Evolutionary conservation across 1,140 invertebrate genomes (phyloP).

Genomic region (Archivesica marissinica): DNA sequence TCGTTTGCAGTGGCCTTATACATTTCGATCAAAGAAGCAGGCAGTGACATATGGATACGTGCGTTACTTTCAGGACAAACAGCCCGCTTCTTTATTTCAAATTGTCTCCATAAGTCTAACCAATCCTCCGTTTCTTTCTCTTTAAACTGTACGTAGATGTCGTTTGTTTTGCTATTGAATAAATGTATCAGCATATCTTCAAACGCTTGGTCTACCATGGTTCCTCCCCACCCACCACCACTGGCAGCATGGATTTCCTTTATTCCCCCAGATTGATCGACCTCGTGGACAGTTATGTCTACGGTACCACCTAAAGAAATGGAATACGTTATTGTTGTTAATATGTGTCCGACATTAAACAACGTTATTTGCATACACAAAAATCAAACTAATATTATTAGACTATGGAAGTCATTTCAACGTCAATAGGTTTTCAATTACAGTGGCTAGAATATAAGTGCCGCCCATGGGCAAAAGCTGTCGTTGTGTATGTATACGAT

Average conservation of each 20-base stretch:
- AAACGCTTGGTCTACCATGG: constrained; percentile 14
- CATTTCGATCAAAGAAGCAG: neutral
- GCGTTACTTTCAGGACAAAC: neutral
- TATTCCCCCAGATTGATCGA: neutral
- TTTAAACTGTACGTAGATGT: constrained; percentile 11
- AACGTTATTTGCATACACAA: no score
- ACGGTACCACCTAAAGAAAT: constrained; percentile 25
- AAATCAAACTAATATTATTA: no score
- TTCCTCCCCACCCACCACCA: constrained; percentile 30
- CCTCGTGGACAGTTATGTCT: constrained; percentile 32
- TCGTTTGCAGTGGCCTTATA: neutral
- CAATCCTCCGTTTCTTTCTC: neutral
- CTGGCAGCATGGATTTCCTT: constrained; percentile 7
- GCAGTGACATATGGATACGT: neutral
- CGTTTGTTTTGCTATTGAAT: neutral
- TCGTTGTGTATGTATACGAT: no score
- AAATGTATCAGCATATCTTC: neutral
- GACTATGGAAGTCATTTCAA: no score
- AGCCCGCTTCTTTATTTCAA: constrained; percentile 24
- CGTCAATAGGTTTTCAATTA: no score
- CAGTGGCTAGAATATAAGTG: no score
- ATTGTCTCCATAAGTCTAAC: neutral
- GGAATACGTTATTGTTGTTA: no score
- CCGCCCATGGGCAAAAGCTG: no score
- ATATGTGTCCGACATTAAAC: no score